Evolutionary conservation across 2,113 vertebrate species (phyloP).

Genomic region (Lepus timidus): DNA sequence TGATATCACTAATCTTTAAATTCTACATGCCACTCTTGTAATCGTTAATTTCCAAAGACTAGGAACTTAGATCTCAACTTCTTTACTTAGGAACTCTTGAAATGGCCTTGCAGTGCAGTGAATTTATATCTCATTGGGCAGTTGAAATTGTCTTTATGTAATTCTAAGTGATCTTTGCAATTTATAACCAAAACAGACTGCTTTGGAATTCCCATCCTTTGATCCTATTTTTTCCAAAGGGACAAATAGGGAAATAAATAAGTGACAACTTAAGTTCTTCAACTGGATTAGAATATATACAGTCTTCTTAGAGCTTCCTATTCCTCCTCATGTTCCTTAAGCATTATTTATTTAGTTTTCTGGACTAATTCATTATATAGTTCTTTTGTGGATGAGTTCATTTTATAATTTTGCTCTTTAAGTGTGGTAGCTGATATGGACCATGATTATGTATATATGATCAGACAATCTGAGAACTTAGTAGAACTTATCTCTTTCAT

Average conservation of each 20-base stretch:
- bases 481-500: not conserved
- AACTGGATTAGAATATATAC: not conserved
- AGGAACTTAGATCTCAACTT: not conserved
- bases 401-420: slow-evolving; percentile 23
- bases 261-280: not conserved
- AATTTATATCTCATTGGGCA: not conserved
- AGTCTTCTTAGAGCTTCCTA: not conserved
- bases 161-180: not conserved
- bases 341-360: not conserved
- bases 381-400: not conserved
- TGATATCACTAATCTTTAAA: not conserved
- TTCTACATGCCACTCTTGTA: not conserved
- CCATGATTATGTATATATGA: not conserved
- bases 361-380: not conserved
- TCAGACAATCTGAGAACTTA: not conserved
- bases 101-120: not conserved
- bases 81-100: not conserved
- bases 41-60: not conserved
- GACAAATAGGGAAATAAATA: not conserved
- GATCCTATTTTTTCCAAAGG: not conserved
- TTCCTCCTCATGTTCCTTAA: not conserved
- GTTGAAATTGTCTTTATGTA: not conserved
- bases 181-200: not conserved
- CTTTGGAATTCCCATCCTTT: not conserved
- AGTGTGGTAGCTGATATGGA: not conserved